A percentile compares a stretch with the other conserved stretches of the same genome.
These are phyloP conservation scores for Ostrea edulis DNA, from an alignment of 1,140 invertebrate species.

Conservation along the genomic window DNA sequence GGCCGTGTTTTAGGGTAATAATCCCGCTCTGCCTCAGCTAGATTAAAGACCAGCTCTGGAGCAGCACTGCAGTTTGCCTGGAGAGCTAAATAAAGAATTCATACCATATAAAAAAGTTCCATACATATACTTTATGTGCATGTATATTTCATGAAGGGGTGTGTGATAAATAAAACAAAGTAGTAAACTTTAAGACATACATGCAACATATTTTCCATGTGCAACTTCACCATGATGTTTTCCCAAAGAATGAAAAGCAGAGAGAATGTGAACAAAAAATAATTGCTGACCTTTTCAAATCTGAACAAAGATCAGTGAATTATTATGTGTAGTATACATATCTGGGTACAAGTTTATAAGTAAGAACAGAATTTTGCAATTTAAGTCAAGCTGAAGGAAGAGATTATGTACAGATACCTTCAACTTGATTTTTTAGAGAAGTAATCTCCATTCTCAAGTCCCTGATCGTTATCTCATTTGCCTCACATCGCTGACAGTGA, in stretches of 20 bases:
- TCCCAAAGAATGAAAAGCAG: background rate
- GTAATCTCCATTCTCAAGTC: slow-evolving; percentile 22
- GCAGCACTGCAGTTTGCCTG: background rate
- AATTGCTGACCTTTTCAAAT: background rate
- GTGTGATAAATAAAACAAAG: slow-evolving; percentile 10
- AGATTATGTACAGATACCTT: background rate
- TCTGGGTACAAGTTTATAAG: background rate
- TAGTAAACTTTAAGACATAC: slow-evolving; percentile 25
- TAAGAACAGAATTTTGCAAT: background rate
- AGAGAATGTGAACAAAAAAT: background rate
- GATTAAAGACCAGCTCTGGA: background rate
- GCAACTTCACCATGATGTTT: background rate
- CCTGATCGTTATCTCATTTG: background rate
- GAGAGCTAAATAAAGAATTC: background rate
- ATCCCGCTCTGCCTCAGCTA: background rate
- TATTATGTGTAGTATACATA: background rate
- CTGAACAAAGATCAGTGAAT: background rate
- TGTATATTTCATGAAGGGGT: slow-evolving; percentile 21
- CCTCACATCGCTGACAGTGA: background rate
- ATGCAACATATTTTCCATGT: background rate
- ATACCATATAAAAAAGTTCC: background rate
- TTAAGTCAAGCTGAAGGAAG: background rate
- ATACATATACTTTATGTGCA: background rate
- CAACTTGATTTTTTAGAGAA: slow-evolving; percentile 32
- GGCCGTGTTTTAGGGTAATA: background rate